Percentiles rank a stretch among this genome's conserved stretches.
Evolutionary conservation across 2,888 invertebrate species (phyloP).

Genomic region (Copidosoma aretas): DNA sequence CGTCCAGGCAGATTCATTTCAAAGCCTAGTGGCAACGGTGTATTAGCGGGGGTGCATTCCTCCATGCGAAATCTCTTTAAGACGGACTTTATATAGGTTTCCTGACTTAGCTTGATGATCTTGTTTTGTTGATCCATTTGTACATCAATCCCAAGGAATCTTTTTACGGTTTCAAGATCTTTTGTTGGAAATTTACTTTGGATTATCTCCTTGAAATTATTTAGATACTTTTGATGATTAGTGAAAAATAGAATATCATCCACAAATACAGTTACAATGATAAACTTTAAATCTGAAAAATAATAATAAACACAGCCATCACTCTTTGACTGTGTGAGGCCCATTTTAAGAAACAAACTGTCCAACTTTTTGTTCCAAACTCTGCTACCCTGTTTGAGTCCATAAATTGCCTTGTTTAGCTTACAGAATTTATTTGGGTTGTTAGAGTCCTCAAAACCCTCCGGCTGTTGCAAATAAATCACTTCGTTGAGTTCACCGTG

Average conservation of each 20-base stretch:
- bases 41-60: conserved; percentile 25
- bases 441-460: conserved; percentile 5
- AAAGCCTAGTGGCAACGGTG: conserved; percentile 32
- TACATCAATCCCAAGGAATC: conserved; percentile 30
- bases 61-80: conserved; percentile 9
- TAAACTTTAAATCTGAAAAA: conserved; percentile 28
- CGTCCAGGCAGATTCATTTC: conserved; percentile 1
- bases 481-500: conserved; percentile 18
- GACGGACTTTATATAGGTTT: background rate
- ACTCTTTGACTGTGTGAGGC: background rate
- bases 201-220: conserved; percentile 34
- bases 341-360: too few species aligned
- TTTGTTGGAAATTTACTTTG: conserved; percentile 38
- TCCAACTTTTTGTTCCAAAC: conserved; percentile 14
- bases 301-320: conserved; percentile 43
- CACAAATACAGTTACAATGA: conserved; percentile 40
- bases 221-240: conserved; percentile 35
- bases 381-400: conserved; percentile 26
- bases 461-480: conserved; percentile 22
- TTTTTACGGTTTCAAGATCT: conserved; percentile 40
- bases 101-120: background rate
- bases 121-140: background rate
- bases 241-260: conserved; percentile 18
- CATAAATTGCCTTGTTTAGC: conserved; percentile 32
- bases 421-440: conserved; percentile 19